Conservation (phyloP, 1,140 invertebrate genomes). For the Plutomurus gul region DNA sequence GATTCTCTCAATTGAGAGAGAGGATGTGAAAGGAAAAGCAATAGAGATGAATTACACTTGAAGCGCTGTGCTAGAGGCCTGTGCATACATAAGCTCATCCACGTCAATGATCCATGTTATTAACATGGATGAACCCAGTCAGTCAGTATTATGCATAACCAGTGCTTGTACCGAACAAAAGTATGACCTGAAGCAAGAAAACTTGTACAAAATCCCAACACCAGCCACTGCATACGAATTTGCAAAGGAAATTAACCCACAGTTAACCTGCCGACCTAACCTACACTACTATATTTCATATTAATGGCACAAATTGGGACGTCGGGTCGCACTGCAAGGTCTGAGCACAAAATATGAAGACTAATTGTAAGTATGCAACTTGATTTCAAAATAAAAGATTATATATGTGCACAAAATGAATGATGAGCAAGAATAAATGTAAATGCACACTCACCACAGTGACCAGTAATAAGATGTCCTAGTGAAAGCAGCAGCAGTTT, state of each 20-base stretch:
- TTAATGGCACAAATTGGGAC: background rate
- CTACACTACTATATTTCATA: background rate
- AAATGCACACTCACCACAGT: too few species aligned
- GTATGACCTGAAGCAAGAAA: background rate
- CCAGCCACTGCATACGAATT: background rate
- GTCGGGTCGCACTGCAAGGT: background rate
- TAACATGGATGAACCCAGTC: background rate
- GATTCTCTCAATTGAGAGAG: background rate
- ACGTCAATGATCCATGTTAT: background rate
- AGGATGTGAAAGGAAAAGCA: conserved; percentile 13
- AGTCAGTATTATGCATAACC: too few species aligned
- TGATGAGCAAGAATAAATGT: too few species aligned
- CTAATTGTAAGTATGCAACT: too few species aligned
- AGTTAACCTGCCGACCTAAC: background rate
- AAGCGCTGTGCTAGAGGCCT: too few species aligned
- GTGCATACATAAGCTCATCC: background rate
- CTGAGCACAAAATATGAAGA: background rate
- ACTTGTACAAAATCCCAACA: background rate
- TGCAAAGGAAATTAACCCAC: too few species aligned
- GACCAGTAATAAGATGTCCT: too few species aligned
- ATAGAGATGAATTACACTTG: background rate
- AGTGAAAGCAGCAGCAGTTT: too few species aligned
- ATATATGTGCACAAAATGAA: too few species aligned
- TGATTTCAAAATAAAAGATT: too few species aligned
- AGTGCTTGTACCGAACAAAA: background rate